Evolutionary conservation across 2,888 invertebrate genomes (phyloP), one percentile per base, ranked within the genome.

Genomic region (Netelia melanura): DNA sequence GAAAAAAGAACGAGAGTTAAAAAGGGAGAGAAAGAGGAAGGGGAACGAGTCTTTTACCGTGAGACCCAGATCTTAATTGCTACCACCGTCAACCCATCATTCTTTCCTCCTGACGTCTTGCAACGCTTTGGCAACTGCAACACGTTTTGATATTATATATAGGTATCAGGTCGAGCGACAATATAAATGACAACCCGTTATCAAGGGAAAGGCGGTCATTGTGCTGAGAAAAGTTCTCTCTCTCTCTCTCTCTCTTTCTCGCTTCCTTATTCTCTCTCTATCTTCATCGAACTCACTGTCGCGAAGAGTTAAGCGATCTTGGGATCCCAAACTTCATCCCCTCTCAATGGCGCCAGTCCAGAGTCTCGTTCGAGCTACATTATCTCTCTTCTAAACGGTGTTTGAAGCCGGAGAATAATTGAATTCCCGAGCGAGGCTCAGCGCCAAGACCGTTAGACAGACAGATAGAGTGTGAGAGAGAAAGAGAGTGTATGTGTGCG

Each of bases 341-440:
- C 48, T 54, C 23, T 65, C 62, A 25, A 84, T 85, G 87, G 87
- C 84, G 87, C 86, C 89, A 83, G 84, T 72, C 81, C 76, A 61
- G 62, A 76, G 76, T 80, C 74, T 88, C 86, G 88, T 88, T 89
- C 89, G 83, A 87, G 87, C 87, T 86, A 85, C 78, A 89, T 90
- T 90, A 90, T 87, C 90, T 79, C 77, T 52, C 58, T 88, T 88
- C 88, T 72, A 38, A 54, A 54, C 71, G 83, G 65, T 87, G 78
- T 86, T 87, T 84, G 81, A 86, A 83, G 17, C 84, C 72, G 85
- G 83, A 87, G 83, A 84, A 90, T 92, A 92, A 92, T 92, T 91
- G 90, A 91, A 92, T 92, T 91, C 89, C 86, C 89, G 81, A 85
- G 85, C 85, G 83, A 85, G 68, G 61, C 68, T 68, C 30, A 77